These are phyloP conservation scores for Schrankia costaestrigalis DNA, from an alignment of 2,888 invertebrate genomes.

Conservation along the genomic window DNA sequence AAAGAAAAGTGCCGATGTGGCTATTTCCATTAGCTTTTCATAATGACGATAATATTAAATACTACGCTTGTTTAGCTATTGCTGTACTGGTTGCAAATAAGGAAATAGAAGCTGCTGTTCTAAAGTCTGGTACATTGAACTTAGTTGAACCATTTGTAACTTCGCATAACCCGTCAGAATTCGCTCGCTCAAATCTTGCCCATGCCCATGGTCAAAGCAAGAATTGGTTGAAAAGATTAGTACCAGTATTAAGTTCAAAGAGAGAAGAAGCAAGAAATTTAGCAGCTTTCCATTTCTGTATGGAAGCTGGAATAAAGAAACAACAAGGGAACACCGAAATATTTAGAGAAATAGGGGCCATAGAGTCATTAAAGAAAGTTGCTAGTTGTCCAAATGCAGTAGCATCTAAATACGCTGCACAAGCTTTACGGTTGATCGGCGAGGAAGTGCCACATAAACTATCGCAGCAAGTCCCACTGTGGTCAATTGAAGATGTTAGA, in stretches of 20 bases:
- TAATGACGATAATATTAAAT: slow-evolving; percentile 97
- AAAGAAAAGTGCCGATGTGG: slow-evolving; percentile 97
- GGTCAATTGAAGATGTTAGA: slow-evolving; percentile 97
- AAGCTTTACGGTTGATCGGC: slow-evolving; percentile 94
- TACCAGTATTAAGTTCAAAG: slow-evolving; percentile 96
- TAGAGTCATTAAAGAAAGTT: slow-evolving; percentile 96
- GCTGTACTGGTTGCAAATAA: slow-evolving; percentile 98
- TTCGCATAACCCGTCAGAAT: slow-evolving; percentile 95
- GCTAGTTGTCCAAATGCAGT: slow-evolving; percentile 99
- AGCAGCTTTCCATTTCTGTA: slow-evolving; percentile 98
- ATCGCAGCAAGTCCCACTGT: slow-evolving; percentile 98
- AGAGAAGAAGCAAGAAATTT: slow-evolving; percentile 97
- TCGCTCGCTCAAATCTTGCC: slow-evolving; percentile 94
- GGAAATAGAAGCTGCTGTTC: slow-evolving; percentile 97
- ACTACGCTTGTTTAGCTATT: slow-evolving; percentile 98
- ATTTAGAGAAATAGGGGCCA: slow-evolving; percentile 96
- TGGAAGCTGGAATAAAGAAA: slow-evolving; percentile 99
- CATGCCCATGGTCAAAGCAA: slow-evolving; percentile 98
- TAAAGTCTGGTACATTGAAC: slow-evolving; percentile 97
- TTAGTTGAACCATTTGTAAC: slow-evolving; percentile 98
- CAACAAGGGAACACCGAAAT: slow-evolving; percentile 94
- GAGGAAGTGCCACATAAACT: slow-evolving; percentile 98
- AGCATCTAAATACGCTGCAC: slow-evolving; percentile 97
- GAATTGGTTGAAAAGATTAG: slow-evolving; percentile 95
- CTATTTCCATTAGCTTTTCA: slow-evolving; percentile 98